Evolutionary conservation across 2,797 vertebrate genomes (phyloP).

Genomic region (Sciaenops ocellatus): DNA sequence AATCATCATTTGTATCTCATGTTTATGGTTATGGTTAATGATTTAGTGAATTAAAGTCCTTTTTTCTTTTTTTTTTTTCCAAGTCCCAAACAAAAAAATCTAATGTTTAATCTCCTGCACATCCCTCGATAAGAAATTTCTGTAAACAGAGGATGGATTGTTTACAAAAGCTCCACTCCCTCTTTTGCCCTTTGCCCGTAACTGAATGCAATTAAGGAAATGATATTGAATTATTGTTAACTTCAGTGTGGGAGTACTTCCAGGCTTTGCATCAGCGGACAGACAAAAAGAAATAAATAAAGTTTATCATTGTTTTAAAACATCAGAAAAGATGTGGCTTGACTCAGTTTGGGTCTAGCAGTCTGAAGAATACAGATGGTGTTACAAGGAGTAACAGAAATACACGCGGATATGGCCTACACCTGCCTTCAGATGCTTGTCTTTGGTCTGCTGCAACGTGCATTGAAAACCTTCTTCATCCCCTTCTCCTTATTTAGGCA

Average conservation of each 20-base stretch:
- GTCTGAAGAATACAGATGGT: background rate
- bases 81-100: slow-evolving; percentile 30
- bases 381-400: background rate
- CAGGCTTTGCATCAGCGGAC: slow-evolving; percentile 27
- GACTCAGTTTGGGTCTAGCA: background rate
- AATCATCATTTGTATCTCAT: background rate
- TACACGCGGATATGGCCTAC: background rate
- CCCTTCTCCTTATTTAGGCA: background rate
- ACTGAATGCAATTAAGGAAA: slow-evolving; percentile 61
- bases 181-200: slow-evolving; percentile 40
- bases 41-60: background rate
- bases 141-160: slow-evolving; percentile 64
- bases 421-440: background rate
- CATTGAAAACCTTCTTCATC: background rate
- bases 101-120: slow-evolving; percentile 41
- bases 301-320: slow-evolving; percentile 8
- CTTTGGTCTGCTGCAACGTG: background rate
- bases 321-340: background rate
- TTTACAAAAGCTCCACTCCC: slow-evolving; percentile 42
- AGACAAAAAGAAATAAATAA: slow-evolving; percentile 4
- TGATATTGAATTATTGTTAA: slow-evolving; percentile 50
- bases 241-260: slow-evolving; percentile 33
- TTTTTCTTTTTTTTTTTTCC: slow-evolving; percentile 9
- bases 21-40: background rate
- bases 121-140: slow-evolving; percentile 47